These are phyloP conservation scores for Dendrolimus houi DNA, from an alignment of 2,888 invertebrate species.

Conservation along the genomic window DNA sequence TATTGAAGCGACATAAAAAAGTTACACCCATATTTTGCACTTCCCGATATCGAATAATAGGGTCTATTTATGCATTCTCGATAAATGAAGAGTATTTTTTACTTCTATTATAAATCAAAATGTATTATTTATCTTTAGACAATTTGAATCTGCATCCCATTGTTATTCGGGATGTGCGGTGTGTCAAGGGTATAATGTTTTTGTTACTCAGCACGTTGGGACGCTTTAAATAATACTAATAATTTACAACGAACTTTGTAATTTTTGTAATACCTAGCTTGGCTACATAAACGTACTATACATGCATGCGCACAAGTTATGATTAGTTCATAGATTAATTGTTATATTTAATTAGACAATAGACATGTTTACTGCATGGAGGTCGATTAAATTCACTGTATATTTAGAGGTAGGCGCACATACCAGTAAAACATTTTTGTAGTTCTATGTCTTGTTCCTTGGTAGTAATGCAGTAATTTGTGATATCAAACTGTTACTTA, in stretches of 20 bases:
- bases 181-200: constrained; percentile 74
- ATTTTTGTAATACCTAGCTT: no score
- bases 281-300: no score
- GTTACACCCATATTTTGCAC: constrained; percentile 77
- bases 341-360: no score
- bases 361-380: no score
- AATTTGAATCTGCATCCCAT: constrained; percentile 74
- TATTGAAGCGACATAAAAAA: constrained; percentile 65
- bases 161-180: constrained; percentile 72
- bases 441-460: no score
- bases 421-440: no score
- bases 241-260: constrained; percentile 3
- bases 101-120: constrained; percentile 74
- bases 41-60: constrained; percentile 72
- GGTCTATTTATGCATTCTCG: constrained; percentile 75
- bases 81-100: constrained; percentile 75
- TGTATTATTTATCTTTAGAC: constrained; percentile 76
- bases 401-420: no score
- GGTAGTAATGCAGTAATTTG: no score
- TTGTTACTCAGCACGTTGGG: constrained; percentile 41
- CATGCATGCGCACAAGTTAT: no score
- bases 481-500: no score
- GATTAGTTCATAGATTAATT: no score
- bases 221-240: constrained; percentile 37
- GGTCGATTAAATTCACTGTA: no score